Conservation (phyloP, 2,113 vertebrate species). For the Melanocharis versteri region DNA sequence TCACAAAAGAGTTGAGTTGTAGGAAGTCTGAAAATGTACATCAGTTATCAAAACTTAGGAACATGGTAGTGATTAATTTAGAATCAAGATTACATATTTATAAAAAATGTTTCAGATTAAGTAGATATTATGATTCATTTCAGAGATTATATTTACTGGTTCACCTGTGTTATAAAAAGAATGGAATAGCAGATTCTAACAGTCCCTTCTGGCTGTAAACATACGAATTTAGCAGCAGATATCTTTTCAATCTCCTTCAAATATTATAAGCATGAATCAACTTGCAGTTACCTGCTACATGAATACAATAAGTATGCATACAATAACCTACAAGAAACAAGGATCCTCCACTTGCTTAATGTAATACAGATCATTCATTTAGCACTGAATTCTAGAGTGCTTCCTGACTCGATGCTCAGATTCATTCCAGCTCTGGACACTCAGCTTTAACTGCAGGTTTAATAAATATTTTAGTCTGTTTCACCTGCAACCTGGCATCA, state of each 20-base stretch:
- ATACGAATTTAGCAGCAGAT: background rate
- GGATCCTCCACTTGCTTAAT: background rate
- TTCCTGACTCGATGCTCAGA: background rate
- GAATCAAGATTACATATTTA: background rate
- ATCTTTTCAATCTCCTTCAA: background rate
- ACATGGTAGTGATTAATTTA: background rate
- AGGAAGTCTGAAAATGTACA: background rate
- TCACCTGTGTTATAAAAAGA: background rate
- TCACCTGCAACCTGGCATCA: background rate
- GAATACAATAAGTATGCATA: too few relatives aligned
- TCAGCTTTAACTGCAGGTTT: background rate
- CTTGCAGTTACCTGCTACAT: background rate
- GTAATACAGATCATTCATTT: background rate
- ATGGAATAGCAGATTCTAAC: background rate
- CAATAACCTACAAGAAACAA: background rate
- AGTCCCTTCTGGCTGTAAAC: background rate
- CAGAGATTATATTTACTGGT: background rate
- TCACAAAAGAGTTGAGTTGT: background rate
- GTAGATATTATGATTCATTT: background rate
- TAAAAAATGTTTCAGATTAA: background rate
- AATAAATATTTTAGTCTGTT: background rate
- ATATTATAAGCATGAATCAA: background rate
- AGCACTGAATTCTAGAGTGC: background rate
- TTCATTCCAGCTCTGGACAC: background rate
- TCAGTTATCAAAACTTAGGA: background rate